Percentiles rank a stretch among this genome's conserved stretches.
phyloP scores from a whole-genome alignment of 2,797 vertebrate species.

The Telmatherina bonti region DNA sequence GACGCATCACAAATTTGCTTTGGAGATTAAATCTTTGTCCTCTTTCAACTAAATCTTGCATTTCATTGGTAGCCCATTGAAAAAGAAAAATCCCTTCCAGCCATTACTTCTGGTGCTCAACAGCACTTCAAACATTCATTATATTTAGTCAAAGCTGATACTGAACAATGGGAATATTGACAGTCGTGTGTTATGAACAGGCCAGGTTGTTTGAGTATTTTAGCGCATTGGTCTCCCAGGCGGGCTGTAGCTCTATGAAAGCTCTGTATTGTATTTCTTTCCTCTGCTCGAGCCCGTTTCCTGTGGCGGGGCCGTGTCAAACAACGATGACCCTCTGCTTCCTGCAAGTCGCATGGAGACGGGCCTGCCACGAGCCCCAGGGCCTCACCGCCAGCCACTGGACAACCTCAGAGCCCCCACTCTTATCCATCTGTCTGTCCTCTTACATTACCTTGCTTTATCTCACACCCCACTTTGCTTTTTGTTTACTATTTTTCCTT shows the following conservation, averaged over 20 bases:
- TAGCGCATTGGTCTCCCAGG: constrained; percentile 71
- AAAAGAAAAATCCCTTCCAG: constrained; percentile 20
- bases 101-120: constrained; percentile 34
- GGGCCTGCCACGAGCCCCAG: constrained; percentile 86
- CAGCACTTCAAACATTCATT: constrained; percentile 62
- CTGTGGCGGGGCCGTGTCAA: constrained; percentile 87
- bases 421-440: constrained; percentile 14
- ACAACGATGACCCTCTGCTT: constrained; percentile 88
- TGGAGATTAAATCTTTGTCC: neutral
- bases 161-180: constrained; percentile 75
- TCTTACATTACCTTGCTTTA: constrained; percentile 26
- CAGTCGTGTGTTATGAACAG: constrained; percentile 68
- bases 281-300: constrained; percentile 91
- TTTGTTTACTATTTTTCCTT: neutral
- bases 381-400: constrained; percentile 77
- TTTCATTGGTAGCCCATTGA: constrained; percentile 3
- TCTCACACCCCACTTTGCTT: constrained; percentile 13
- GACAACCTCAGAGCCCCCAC: constrained; percentile 50
- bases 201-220: constrained; percentile 78
- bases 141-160: constrained; percentile 59
- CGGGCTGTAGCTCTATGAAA: constrained; percentile 77
- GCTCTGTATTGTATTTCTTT: constrained; percentile 92
- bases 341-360: constrained; percentile 88
- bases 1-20: neutral
- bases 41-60: neutral